Base-by-base conservation (phyloP, 2,888 invertebrate species). In the Ophonus ardosiacus region DNA sequence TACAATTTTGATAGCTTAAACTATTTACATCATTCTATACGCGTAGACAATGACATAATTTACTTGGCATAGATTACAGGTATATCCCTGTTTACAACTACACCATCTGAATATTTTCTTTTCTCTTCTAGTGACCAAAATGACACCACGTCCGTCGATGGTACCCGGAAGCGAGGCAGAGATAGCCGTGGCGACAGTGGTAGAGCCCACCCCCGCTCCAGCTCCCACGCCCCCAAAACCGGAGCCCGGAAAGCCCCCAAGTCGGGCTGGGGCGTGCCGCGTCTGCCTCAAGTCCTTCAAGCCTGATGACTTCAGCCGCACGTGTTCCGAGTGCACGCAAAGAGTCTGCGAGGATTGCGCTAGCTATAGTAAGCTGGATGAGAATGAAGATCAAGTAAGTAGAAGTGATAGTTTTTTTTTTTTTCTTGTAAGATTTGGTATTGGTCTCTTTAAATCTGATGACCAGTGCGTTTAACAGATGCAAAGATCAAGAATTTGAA, bases 331-430 rank as follows among this genome's bases (percentile, higher is more conserved):
- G 92, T 98, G 98, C 91, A 96, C 97, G 89, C 97, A 97, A 90
- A 94, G 96, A 88, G 97, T 98, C 80, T 98, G 98, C 91, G 98
- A 98, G 91, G 98, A 98, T 92, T 98, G 98, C 90, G 97, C 97
- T 87, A 97, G 97, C 81, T 98, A 98, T 91, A 97, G 97, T 88
- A 96, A 97, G 89, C 93, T 96, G 85, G 95, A 96, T 86, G 96
- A 96, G 89, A 96, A 96, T 87, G 96, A 97, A 89, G 96, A 97
- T 89, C 94, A 95, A 91, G 96, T 97, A 90, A 93, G 93, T 90
- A 85, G 15, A n/a, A 57, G 56, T 74, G 18, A 63, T n/a, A n/a
- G n/a, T n/a, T n/a, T n/a, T n/a, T n/a, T n/a, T n/a, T 21, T 2
- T 21, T 1, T 21, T 2, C 1, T 1, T 2, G 21, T 1, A 31